A percentile compares a stretch with the other conserved stretches of the same genome.
These are phyloP conservation scores for Saturnia pavonia DNA, from an alignment of 2,888 invertebrate genomes.

Conservation along the genomic window DNA sequence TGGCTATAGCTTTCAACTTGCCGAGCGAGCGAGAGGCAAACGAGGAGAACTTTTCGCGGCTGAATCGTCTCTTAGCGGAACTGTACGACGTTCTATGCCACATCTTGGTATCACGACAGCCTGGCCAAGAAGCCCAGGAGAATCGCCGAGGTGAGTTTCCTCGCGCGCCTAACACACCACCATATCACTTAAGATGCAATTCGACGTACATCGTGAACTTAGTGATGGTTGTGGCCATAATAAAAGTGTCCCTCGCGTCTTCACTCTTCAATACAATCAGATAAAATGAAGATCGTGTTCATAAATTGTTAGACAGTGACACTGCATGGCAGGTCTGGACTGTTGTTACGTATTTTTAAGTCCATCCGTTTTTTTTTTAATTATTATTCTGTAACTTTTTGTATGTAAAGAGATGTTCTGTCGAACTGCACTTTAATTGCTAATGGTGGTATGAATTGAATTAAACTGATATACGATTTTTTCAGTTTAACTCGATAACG, in stretches of 20 bases:
- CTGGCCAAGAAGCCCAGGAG: slow-evolving; percentile 74
- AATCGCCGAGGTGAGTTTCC: slow-evolving; percentile 80
- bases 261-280: slow-evolving; percentile 80
- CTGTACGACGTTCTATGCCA: slow-evolving; percentile 81
- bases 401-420: slow-evolving; percentile 72
- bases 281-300: slow-evolving; percentile 73
- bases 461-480: slow-evolving; percentile 42
- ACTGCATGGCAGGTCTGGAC: slow-evolving; percentile 79
- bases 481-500: slow-evolving; percentile 48
- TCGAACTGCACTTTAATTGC: slow-evolving; percentile 81
- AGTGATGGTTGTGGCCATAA: slow-evolving; percentile 78
- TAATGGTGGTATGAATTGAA: slow-evolving; percentile 68
- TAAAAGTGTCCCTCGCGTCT: slow-evolving; percentile 77
- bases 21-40: slow-evolving; percentile 80
- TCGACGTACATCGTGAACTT: slow-evolving; percentile 81
- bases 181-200: slow-evolving; percentile 82
- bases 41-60: slow-evolving; percentile 80
- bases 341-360: slow-evolving; percentile 80
- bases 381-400: slow-evolving; percentile 46
- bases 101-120: slow-evolving; percentile 78
- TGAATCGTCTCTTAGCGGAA: slow-evolving; percentile 81
- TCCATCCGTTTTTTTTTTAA: slow-evolving; percentile 57
- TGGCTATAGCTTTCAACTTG: slow-evolving; percentile 82
- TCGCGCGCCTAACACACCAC: slow-evolving; percentile 76
- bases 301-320: slow-evolving; percentile 78